Evolutionary conservation across 2,797 vertebrate genomes (phyloP).

Genomic region (Acrossocheilus fasciatus): DNA sequence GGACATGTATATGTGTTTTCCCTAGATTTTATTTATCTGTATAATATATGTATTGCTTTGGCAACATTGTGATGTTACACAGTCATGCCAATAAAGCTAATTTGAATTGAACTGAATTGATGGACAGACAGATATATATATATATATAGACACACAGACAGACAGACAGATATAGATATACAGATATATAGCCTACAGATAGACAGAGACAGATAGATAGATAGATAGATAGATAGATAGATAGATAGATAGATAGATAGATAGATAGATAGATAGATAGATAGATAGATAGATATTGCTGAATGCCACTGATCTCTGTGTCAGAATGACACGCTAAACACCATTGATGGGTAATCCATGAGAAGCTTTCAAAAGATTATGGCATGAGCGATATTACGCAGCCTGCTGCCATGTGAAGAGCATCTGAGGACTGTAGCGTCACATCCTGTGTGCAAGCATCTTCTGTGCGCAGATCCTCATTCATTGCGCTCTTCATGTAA

Average conservation of each 20-base stretch:
- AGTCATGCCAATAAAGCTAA: too few relatives aligned
- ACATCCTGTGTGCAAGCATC: constrained; percentile 5
- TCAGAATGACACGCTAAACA: background rate
- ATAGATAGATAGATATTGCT: background rate
- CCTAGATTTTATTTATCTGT: too few relatives aligned
- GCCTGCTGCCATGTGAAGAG: background rate
- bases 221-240: background rate
- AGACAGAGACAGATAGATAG: background rate
- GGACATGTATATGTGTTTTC: too few relatives aligned
- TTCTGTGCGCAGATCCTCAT: background rate
- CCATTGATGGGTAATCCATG: background rate
- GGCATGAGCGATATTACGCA: background rate
- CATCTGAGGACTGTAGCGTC: constrained; percentile 5
- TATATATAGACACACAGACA: too few relatives aligned
- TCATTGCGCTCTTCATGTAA: background rate
- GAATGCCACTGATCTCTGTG: background rate
- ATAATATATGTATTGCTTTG: too few relatives aligned
- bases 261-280: too few relatives aligned
- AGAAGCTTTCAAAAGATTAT: constrained; percentile 23
- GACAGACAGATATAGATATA: too few relatives aligned
- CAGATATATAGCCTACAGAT: too few relatives aligned
- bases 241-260: background rate
- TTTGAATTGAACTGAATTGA: too few relatives aligned
- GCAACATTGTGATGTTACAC: too few relatives aligned
- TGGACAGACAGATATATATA: too few relatives aligned